A percentile compares a stretch with the other conserved stretches of the same genome.
phyloP scores from a whole-genome alignment of 2,113 vertebrate genomes.

The Todiramphus saurophagus region DNA sequence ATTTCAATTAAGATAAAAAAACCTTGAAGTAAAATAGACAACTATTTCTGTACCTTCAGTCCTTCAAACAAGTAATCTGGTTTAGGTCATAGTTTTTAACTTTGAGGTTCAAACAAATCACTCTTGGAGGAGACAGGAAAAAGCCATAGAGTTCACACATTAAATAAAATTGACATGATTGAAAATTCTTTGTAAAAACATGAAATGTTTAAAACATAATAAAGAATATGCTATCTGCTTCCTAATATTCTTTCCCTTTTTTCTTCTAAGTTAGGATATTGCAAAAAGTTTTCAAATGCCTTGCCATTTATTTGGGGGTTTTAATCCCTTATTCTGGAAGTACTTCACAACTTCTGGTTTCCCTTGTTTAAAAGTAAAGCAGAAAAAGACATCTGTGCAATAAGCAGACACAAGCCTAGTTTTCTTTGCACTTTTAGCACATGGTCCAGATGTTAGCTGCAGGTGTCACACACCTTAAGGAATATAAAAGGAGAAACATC shows the following conservation, averaged over 20 bases:
- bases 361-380: background rate
- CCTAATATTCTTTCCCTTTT: background rate
- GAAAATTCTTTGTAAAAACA: background rate
- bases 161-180: background rate
- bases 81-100: background rate
- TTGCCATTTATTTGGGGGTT: background rate
- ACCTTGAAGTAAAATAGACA: background rate
- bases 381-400: background rate
- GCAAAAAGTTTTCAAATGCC: background rate
- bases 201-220: background rate
- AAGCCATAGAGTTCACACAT: background rate
- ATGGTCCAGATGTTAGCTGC: background rate
- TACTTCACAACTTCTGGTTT: background rate
- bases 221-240: background rate
- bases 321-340: background rate
- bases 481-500: background rate
- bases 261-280: background rate
- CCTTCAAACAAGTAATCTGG: background rate
- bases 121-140: background rate
- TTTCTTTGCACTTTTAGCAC: background rate
- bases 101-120: background rate
- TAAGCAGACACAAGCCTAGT: background rate
- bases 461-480: background rate
- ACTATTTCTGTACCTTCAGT: background rate
- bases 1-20: slow-evolving; percentile 17